These are phyloP conservation scores for Mercenaria mercenaria DNA, from an alignment of 1,140 invertebrate species.

Conservation along the genomic window DNA sequence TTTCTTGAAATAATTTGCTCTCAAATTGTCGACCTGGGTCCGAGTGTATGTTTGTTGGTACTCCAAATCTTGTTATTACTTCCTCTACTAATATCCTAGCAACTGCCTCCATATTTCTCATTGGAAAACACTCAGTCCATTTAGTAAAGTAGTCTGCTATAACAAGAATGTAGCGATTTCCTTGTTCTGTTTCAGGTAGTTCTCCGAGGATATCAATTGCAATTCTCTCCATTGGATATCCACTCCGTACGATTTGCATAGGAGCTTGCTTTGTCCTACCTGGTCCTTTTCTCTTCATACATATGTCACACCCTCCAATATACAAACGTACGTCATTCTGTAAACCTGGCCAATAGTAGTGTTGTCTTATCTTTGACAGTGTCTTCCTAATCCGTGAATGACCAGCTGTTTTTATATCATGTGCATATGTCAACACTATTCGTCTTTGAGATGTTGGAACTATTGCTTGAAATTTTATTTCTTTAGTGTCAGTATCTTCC, in stretches of 20 bases:
- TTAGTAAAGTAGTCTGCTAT: conserved; percentile 64
- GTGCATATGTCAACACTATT: not conserved
- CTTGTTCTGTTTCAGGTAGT: conserved; percentile 34
- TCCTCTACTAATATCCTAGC: conserved; percentile 65
- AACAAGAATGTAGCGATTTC: conserved; percentile 62
- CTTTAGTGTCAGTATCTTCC: not conserved
- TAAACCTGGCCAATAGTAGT: not conserved
- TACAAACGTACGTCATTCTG: not conserved
- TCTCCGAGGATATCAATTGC: conserved; percentile 63
- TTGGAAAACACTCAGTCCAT: conserved; percentile 66
- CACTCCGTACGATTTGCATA: conserved; percentile 24
- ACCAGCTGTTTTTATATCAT: not conserved
- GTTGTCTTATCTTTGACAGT: not conserved
- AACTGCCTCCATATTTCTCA: conserved; percentile 64
- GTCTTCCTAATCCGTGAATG: not conserved
- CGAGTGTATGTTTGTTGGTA: conserved; percentile 69
- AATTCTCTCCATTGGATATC: conserved; percentile 61
- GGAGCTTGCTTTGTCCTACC: conserved; percentile 53
- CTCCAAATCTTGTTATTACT: conserved; percentile 58
- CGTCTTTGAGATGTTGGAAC: not conserved
- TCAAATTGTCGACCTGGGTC: conserved; percentile 60
- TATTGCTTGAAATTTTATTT: not conserved
- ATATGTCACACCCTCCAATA: not conserved
- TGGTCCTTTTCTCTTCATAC: conserved; percentile 39
- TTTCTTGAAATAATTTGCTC: conserved; percentile 62